Evolutionary conservation across 1,140 invertebrate species (phyloP), one percentile per base, ranked within the genome.

Genomic region (Araneus ventricosus): DNA sequence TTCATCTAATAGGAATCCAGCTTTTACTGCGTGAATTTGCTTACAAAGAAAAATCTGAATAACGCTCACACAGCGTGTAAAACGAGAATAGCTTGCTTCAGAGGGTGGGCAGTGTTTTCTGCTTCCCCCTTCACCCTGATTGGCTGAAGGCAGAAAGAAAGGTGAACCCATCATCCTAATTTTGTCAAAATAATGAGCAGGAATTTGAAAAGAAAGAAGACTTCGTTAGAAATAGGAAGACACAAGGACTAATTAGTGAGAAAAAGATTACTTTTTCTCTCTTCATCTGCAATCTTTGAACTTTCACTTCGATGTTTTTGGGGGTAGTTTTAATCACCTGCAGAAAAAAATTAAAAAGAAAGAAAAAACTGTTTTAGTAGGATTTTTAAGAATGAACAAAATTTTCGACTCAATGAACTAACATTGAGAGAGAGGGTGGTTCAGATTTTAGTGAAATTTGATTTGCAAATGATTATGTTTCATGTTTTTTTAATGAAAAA

Each of bases 121-220:
- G 8, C 63, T n/a, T 24, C 20, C 59, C 63, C 63, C 8, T 67
- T 5, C 7, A 67, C 27, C 14, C 8, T 67, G 63, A 67, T 67
- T 67, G 63, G 63, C 63, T 67, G 63, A 8, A 17, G n/a, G 10
- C n/a, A 10, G 63, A n/a, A 67, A 27, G 63, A 67, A 67, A 67
- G 70, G 88, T 57, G 88, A 88, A 88, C 61, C 70, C 67, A 57
- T 34, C 70, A 75, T 80, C n/a, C 67, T 90, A 90, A 90, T 90
- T 90, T 80, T 80, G 67, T 80, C 27, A n/a, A 75, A 79, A 90
- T 90, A 90, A 90, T 90, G 88, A 90, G 88, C 41, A 37, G 24
- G 22, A 79, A 79, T 80, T 90, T 59, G 70, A 22, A 90, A 59
- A 79, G 70, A 90, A 75, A 89, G 45, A 52, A 88, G 88, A 37